Conservation (phyloP, 1,140 invertebrate genomes). For the Probaryconus sp. region DNA sequence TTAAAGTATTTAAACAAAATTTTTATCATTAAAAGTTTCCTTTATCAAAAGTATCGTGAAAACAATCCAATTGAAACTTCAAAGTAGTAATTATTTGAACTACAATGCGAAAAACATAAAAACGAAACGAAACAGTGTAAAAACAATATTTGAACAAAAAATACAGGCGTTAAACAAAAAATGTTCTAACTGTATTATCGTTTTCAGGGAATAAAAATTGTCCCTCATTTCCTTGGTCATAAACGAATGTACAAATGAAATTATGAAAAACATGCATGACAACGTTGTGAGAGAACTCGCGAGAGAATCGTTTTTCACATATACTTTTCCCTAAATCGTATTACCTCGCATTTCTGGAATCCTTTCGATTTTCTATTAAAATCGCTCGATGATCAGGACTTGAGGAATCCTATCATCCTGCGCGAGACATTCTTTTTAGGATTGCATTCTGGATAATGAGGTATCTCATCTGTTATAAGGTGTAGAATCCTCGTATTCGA, state of each 20-base stretch:
- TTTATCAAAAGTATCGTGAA: too few relatives aligned
- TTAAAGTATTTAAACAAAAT: too few relatives aligned
- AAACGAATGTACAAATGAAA: constrained; percentile 24
- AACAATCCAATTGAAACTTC: too few relatives aligned
- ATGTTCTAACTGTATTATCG: too few relatives aligned
- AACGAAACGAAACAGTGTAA: too few relatives aligned
- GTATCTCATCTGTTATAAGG: constrained; percentile 41
- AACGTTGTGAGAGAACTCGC: constrained; percentile 13
- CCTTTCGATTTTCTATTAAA: constrained; percentile 37
- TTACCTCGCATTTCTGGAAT: constrained; percentile 12
- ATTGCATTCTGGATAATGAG: constrained; percentile 42
- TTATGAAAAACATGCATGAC: constrained; percentile 20
- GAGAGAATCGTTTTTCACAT: neutral
- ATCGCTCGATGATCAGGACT: constrained; percentile 27
- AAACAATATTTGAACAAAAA: too few relatives aligned
- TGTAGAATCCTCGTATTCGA: constrained; percentile 25
- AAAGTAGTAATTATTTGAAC: too few relatives aligned
- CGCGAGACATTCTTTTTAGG: constrained; percentile 35
- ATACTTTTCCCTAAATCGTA: neutral
- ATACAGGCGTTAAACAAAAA: too few relatives aligned
- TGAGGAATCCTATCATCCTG: constrained; percentile 31
- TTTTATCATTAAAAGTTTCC: too few relatives aligned
- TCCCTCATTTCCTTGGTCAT: too few relatives aligned
- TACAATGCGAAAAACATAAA: too few relatives aligned
- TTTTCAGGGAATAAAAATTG: too few relatives aligned